Evolutionary conservation across 2,113 vertebrate species (phyloP), one percentile per base, ranked within the genome.

Genomic region (Zosterops japonicus): DNA sequence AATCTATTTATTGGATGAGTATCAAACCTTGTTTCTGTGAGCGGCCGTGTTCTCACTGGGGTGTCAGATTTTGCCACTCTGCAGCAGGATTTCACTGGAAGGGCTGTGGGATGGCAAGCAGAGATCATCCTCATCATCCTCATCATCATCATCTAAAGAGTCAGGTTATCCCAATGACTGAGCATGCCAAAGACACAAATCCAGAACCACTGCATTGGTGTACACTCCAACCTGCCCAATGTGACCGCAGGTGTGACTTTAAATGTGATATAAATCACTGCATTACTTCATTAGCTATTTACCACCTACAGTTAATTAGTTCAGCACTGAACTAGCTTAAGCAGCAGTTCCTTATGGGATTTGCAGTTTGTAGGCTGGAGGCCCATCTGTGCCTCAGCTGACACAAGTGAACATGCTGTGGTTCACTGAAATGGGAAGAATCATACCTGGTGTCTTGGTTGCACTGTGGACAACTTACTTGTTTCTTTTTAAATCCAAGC

Each of bases 141-240:
- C 56, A 5, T 23, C 56, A 6, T 23, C 22, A 28, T 33, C 35
- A 24, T 9, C 56, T 42, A 6, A 50, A 42, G 1, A 60, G 27
- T 21, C 52, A 20, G 4, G 41, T 47, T 41, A 12, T 68, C 49
- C 71, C 46, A 2, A 1, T 2, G 35, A 2, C 63, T 33, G n/a
- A 23, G 33, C 33, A 5, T 56, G 53, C 57, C 39, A 35, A 8
- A 60, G 49, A 12, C 12, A 11, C 55, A n/a, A 41, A 53, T 12
- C 36, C 31, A 36, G 33, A 42, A 7, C 20, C 23, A 2, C 19
- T 8, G n/a, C 9, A 10, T 5, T 6, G 2, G 3, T 17, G 27
- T 3, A 1, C 9, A 0, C 60, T n/a, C 11, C 3, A 2, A 3
- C 28, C 67, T 92, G 76, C 46, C 35, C 53, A 3, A 0, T 5